Evolutionary conservation across 2,113 vertebrate genomes (phyloP).

Genomic region (Ictalurus furcatus): DNA sequence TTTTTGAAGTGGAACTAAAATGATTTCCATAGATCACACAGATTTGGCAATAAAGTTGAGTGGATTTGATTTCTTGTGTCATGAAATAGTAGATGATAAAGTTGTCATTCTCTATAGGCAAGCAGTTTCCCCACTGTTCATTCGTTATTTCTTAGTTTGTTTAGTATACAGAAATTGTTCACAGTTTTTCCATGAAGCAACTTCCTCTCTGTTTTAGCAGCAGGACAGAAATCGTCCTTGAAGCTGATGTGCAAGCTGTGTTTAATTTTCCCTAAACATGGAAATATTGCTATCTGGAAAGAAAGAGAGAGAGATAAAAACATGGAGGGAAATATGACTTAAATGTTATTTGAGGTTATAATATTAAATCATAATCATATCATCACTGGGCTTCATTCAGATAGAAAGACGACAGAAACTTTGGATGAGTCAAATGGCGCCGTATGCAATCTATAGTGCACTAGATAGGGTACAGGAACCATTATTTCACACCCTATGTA

Average conservation of each 20-base stretch:
- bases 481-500: not conserved
- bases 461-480: not conserved
- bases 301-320: not conserved
- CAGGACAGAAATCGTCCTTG: not conserved
- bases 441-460: not conserved
- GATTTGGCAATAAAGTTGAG: not conserved
- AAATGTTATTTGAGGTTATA: not conserved
- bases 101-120: not conserved
- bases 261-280: not conserved
- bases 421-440: not conserved
- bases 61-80: not conserved
- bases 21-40: not conserved
- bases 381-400: not conserved
- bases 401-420: not conserved
- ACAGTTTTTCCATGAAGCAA: not conserved
- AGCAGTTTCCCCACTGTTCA: not conserved
- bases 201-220: not conserved
- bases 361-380: not conserved
- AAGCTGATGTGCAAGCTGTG: not conserved
- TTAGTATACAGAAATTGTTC: too few species aligned
- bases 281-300: not conserved
- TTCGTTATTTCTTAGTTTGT: not conserved
- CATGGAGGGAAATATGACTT: too few species aligned
- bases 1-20: not conserved
- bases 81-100: not conserved